Conservation (phyloP, 2,797 vertebrate species). For the Acanthis flammea region DNA sequence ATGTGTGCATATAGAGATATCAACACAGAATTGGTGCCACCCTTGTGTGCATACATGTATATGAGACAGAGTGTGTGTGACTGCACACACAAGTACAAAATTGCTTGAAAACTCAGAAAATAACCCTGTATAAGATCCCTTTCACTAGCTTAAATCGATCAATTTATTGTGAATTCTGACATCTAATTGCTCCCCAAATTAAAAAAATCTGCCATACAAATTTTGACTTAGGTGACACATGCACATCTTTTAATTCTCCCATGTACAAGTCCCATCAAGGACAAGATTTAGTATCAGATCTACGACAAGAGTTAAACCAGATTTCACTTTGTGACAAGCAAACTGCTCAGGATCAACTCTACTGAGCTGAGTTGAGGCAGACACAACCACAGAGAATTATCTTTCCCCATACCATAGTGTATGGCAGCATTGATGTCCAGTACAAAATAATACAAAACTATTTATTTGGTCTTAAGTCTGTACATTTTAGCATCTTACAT, state of each 20-base stretch:
- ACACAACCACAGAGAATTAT: not conserved
- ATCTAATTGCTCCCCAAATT: not conserved
- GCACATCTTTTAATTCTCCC: not conserved
- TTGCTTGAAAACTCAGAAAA: not conserved
- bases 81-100: accelerated
- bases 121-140: not conserved
- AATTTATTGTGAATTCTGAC: not conserved
- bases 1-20: not conserved
- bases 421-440: not conserved
- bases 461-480: not conserved
- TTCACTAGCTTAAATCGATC: not conserved
- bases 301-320: not conserved
- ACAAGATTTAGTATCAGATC: not conserved
- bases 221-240: not conserved
- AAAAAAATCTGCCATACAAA: not conserved
- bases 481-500: not conserved
- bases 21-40: not conserved
- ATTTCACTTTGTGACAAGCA: not conserved
- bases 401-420: not conserved
- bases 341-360: not conserved
- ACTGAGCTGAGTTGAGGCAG: not conserved
- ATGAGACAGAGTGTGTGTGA: accelerated
- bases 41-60: too few species aligned
- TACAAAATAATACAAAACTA: not conserved
- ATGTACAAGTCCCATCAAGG: not conserved